Base-by-base conservation (phyloP, 2,113 vertebrate species). In the Pycnonotus jocosus region DNA sequence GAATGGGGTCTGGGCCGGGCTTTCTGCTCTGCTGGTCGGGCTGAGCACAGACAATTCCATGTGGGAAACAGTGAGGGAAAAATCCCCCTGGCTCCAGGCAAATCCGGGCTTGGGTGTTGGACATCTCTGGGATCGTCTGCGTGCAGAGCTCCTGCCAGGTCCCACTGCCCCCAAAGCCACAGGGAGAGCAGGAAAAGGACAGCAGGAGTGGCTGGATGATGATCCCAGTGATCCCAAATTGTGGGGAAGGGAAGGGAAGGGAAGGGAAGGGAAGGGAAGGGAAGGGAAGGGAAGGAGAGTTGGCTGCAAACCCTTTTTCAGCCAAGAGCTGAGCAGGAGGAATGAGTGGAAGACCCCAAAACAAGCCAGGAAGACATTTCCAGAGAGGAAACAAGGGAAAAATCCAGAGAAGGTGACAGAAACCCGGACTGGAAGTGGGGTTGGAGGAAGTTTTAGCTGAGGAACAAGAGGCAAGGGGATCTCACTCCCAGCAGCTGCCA, bases 341-440 rank as follows among this genome's bases (percentile, higher is more conserved):
- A 51, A 58, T 0, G 2, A 28, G 7, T 60, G 13, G 64, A 72
- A 92, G 23, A 73, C 17, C 17, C 18, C 60, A 42, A 22, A 73
- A 35, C 0, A 1, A 90, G 30, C 5, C 48, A 11, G 25, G 22
- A 64, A n/a, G 15, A 22, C 10, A 3, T 18, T 65, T 60, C 15
- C n/a, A 8, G 42, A 22, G 33, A 85, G 38, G 17, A 71, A 76
- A 42, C 15, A 22, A 33, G 44, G 27, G 13, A 4, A 30, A 54
- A 68, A 16, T 25, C 51, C 54, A 33, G 27, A 42, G 38, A 62
- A 28, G 12, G 25, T n/a, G n/a, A n/a, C n/a, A n/a, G 48, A 60
- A 79, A 78, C 20, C 6, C 38, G 51, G 25, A 22, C 15, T 12
- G 28, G 30, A 8, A 33, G 11, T 3, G 24, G 76, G 47, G 15